Evolutionary conservation across 2,888 invertebrate species (phyloP), one percentile per base, ranked within the genome.

Genomic region (Drosophila putrida): DNA sequence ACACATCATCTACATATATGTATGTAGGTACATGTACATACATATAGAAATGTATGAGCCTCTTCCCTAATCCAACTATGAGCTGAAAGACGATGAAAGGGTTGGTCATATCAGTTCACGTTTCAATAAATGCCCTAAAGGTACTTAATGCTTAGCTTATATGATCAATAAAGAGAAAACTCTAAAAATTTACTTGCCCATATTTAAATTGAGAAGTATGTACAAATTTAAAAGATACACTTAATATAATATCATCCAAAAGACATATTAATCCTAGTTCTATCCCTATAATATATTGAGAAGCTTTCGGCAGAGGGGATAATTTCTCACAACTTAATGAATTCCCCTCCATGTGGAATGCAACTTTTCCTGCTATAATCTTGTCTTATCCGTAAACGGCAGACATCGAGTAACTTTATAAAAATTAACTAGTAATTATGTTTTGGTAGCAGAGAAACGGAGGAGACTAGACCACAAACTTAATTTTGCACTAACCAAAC

Each of bases 351-450:
- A 25, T 33, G 35, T 35, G 4, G 49, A 20, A 20, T 49, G 49
- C 49, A 64, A 57, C 38, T 46, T 57, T 44, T 10, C 1, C 28
- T 8, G 6, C 10, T 39, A 36, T 54, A 60, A 71, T 53, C 28
- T 33, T 6, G 33, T 38, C 27, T 31, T 66, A 54, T 53, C 41
- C 49, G 11, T 36, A 33, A 61, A 47, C 31, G 27, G 39, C 47
- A 59, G 61, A 44, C 43, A 44, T 39, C 33, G 13, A n/a, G 35
- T 4, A 50, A 66, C 58, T 66, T 66, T 59, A 70, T 63, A 79
- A 79, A 82, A 82, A 86, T 86, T 80, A 86, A 75, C 80, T 86
- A 64, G 78, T 86, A 82, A 82, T 82, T 82, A 82, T 82, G 80
- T 80, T 86, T 70, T 58, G 47, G 49, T 54, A 49, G 38, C 47